Percentiles rank a stretch among this genome's conserved stretches.
Evolutionary conservation across 2,113 vertebrate species (phyloP).

Genomic region (Elanoides forficatus): DNA sequence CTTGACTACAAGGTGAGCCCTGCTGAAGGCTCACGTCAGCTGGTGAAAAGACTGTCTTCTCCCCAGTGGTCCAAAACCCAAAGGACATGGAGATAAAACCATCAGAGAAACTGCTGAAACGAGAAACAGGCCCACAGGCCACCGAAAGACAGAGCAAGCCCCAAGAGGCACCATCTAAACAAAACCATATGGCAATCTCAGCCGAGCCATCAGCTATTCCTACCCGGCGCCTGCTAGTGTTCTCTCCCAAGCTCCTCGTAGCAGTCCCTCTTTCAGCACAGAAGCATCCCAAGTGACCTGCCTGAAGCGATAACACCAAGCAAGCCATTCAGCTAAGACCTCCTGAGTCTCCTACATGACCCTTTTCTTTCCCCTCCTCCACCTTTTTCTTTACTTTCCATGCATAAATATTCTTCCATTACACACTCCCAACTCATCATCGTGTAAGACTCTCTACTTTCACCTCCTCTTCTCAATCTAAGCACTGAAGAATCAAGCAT

Average conservation of each 20-base stretch:
- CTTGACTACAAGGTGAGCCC: neutral
- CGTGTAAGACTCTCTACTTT: neutral
- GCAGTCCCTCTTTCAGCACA: neutral
- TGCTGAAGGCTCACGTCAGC: slow-evolving; percentile 6
- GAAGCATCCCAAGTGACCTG: neutral
- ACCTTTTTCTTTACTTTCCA: neutral
- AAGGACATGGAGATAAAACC: neutral
- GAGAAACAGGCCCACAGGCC: slow-evolving; percentile 32
- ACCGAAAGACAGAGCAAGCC: neutral
- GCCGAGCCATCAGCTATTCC: neutral
- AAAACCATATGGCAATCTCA: slow-evolving; percentile 19
- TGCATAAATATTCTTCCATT: neutral
- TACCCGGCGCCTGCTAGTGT: neutral
- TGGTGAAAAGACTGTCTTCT: neutral
- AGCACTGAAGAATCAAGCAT: neutral
- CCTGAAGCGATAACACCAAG: neutral
- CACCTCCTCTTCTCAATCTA: neutral
- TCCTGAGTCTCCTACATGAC: neutral
- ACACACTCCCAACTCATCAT: neutral
- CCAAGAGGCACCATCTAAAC: slow-evolving; percentile 5
- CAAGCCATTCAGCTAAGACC: neutral
- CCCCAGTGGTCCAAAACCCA: neutral
- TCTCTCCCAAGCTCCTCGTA: accelerated
- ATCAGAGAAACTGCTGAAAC: slow-evolving; percentile 29
- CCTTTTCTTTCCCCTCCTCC: neutral